Base-by-base conservation (phyloP, 2,888 invertebrate genomes). In the Malthinus seriepunctatus region DNA sequence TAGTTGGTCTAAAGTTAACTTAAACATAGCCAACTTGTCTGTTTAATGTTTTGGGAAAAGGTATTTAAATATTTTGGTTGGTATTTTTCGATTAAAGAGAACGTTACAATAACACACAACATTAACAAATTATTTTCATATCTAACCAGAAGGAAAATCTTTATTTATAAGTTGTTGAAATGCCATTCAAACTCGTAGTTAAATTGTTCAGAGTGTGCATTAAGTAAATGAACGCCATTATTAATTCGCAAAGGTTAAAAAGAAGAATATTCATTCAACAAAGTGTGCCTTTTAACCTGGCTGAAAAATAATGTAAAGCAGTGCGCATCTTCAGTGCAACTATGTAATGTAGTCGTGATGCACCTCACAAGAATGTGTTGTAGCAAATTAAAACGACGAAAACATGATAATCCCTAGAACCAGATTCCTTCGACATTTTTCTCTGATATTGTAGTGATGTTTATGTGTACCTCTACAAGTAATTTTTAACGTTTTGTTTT, bases 1-100 rank as follows among this genome's bases (percentile, higher is more conserved):
- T 39, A 49, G 45, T 32, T n/a, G n/a, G n/a, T n/a, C n/a, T n/a
- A n/a, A n/a, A n/a, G n/a, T n/a, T n/a, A n/a, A n/a, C n/a, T 32
- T 56, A 56, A 56, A 56, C 45, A 46, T 35, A 50, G 39, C 54
- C 32, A 14, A 32, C 34, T 23, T 44, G 51, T 56, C 56, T 56
- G 56, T 8, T 56, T 56, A 39, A 33, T 39, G 51, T 56, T 51
- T 51, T 34, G 15, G 31, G 42, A 49, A 33, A 15, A 49, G 42
- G 42, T 47, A 32, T 48, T 39, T 12, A 48, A 32, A 38, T 38
- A 48, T 38, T 23, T 23, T 23, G 23, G 5, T 23, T 23, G 23
- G n/a, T 37, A 33, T 54, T 54, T 48, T 48, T 42, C 48, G 47
- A 31, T n/a, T 44, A 44, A 14, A 31, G 11, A 44, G 44, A 9